Evolutionary conservation across 2,888 invertebrate species (phyloP).

Genomic region (Teleiodes luculella): DNA sequence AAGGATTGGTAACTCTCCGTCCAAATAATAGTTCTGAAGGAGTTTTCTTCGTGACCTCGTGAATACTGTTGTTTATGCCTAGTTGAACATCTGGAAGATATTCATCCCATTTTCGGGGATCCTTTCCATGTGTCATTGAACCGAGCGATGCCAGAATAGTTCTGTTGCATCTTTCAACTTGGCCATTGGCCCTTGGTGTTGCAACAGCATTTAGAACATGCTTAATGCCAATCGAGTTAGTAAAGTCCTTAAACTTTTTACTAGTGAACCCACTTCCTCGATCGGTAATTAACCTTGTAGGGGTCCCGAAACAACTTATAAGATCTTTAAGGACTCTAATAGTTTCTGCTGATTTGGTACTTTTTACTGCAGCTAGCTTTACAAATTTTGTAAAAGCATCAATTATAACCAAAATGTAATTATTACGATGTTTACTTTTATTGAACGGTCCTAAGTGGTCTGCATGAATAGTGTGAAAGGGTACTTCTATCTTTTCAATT

Average conservation of each 20-base stretch:
- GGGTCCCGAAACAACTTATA: too few relatives aligned
- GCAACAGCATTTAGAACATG: slow-evolving; percentile 22
- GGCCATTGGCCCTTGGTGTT: slow-evolving; percentile 10
- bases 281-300: slow-evolving; percentile 9
- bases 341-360: too few relatives aligned
- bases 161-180: slow-evolving; percentile 17
- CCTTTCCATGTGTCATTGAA: slow-evolving; percentile 3
- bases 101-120: not conserved
- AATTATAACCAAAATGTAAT: slow-evolving; percentile 16
- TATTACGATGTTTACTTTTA: slow-evolving; percentile 19
- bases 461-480: slow-evolving; percentile 26
- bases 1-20: too few relatives aligned
- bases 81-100: too few relatives aligned
- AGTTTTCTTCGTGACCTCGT: too few relatives aligned
- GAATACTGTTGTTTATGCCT: too few relatives aligned
- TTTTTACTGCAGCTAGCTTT: slow-evolving; percentile 1
- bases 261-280: slow-evolving; percentile 5
- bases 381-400: slow-evolving; percentile 6
- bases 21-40: too few relatives aligned
- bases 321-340: too few relatives aligned
- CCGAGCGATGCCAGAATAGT: slow-evolving; percentile 13
- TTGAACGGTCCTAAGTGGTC: slow-evolving; percentile 28
- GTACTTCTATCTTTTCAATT: slow-evolving; percentile 20
- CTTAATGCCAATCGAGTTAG: slow-evolving; percentile 6
- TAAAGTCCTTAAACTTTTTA: slow-evolving; percentile 7